These are phyloP conservation scores for Parapristionchus giblindavisi DNA, from an alignment of 2,888 invertebrate species.

Conservation along the genomic window DNA sequence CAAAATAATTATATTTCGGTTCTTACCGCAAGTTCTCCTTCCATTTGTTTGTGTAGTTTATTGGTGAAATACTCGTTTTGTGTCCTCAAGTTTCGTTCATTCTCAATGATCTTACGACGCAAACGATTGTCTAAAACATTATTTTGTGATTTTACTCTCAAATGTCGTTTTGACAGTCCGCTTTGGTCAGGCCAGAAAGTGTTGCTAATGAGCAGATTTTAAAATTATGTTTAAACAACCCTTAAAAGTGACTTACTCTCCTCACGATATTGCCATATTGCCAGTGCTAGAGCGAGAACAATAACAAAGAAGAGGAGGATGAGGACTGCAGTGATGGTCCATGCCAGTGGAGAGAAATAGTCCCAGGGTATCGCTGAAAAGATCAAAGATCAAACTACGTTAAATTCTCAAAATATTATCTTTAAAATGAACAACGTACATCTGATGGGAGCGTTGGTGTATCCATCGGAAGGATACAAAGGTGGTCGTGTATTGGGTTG, in stretches of 20 bases:
- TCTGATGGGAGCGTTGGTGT: no score
- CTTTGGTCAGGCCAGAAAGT: background rate
- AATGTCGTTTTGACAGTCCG: background rate
- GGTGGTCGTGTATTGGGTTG: no score
- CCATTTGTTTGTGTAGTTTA: conserved; percentile 47
- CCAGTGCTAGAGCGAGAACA: conserved; percentile 40
- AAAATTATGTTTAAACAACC: background rate
- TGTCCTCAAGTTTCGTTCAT: conserved; percentile 45
- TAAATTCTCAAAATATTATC: no score
- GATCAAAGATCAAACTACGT: no score
- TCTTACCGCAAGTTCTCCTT: conserved; percentile 46
- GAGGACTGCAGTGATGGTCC: conserved; percentile 51
- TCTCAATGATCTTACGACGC: conserved; percentile 41
- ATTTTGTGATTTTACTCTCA: background rate
- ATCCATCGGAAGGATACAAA: no score
- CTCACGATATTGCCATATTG: conserved; percentile 50
- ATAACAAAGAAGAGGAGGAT: conserved; percentile 43
- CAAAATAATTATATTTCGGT: background rate
- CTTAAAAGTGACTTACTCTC: conserved; percentile 47
- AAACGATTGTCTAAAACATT: conserved; percentile 44
- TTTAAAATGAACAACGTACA: no score
- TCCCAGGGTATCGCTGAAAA: conserved; percentile 22
- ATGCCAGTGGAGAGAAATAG: conserved; percentile 40
- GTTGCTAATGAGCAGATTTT: background rate
- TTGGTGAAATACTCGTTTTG: conserved; percentile 60